Evolutionary conservation across 2,113 vertebrate genomes (phyloP).

Genomic region (Cynoglossus semilaevis): DNA sequence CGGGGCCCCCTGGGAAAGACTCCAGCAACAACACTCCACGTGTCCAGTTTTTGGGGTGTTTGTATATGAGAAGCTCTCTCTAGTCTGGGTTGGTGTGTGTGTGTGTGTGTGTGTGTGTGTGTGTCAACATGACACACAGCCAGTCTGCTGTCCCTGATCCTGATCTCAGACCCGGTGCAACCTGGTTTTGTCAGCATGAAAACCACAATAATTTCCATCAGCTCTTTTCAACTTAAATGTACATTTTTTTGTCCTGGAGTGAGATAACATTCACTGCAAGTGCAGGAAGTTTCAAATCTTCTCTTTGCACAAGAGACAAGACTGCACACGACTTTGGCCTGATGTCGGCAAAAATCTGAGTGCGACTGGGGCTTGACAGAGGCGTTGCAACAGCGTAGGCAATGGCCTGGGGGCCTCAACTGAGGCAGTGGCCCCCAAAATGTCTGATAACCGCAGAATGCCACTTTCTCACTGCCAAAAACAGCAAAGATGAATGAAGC

Average conservation of each 20-base stretch:
- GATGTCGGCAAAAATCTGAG: background rate
- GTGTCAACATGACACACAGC: conserved; percentile 45
- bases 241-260: conserved; percentile 3
- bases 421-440: background rate
- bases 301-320: conserved; percentile 15
- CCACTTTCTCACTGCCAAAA: too few relatives aligned
- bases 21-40: conserved; percentile 71
- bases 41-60: conserved; percentile 49
- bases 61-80: conserved; percentile 10
- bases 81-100: conserved; percentile 8
- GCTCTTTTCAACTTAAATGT: conserved; percentile 33
- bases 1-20: conserved; percentile 57
- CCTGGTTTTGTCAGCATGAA: conserved; percentile 52
- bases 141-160: conserved; percentile 30
- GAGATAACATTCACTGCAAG: conserved; percentile 27
- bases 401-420: background rate
- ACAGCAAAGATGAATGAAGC: too few relatives aligned
- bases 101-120: conserved; percentile 22
- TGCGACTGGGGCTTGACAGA: background rate
- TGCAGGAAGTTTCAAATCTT: conserved; percentile 13
- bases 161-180: conserved; percentile 48
- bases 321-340: background rate
- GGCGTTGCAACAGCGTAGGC: background rate
- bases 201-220: conserved; percentile 62
- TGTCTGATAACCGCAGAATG: too few relatives aligned